A percentile compares a stretch with the other conserved stretches of the same genome.
phyloP scores from a whole-genome alignment of 2,797 vertebrate species.

The Chaetodon trifasciatus region DNA sequence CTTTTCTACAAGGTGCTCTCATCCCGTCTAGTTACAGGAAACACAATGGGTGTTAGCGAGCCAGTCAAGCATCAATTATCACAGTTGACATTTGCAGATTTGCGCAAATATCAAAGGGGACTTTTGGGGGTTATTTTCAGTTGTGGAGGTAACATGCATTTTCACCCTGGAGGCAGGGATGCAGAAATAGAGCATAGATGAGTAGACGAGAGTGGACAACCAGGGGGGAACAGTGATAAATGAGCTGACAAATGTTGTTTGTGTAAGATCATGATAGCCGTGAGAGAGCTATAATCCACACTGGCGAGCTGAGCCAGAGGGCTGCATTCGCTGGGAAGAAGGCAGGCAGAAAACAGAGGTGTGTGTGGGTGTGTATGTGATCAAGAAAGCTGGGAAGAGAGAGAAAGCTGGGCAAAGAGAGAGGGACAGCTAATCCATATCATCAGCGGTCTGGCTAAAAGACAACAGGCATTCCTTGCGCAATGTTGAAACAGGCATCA shows the following conservation, averaged over 20 bases:
- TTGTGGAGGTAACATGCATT: conserved; percentile 72
- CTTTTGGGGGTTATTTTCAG: conserved; percentile 75
- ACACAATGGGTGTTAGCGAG: conserved; percentile 40
- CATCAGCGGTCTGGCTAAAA: conserved; percentile 55
- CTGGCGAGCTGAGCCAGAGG: conserved; percentile 69
- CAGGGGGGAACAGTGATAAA: conserved; percentile 84
- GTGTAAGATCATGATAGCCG: conserved; percentile 85
- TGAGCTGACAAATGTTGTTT: conserved; percentile 89
- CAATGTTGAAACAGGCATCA: conserved; percentile 51
- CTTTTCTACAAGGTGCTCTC: conserved; percentile 24
- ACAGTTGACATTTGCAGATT: conserved; percentile 72
- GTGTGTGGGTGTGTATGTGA: conserved; percentile 9
- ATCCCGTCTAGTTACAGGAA: conserved; percentile 34
- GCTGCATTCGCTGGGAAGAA: conserved; percentile 43
- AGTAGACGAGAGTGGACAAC: conserved; percentile 83
- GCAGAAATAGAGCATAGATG: conserved; percentile 82
- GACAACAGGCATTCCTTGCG: conserved; percentile 43
- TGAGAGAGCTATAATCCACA: conserved; percentile 84
- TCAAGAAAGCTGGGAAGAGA: conserved; percentile 29
- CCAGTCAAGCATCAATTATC: conserved; percentile 66
- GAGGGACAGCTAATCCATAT: conserved; percentile 67
- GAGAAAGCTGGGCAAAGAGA: conserved; percentile 33
- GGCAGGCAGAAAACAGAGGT: conserved; percentile 56
- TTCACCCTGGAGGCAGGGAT: conserved; percentile 77
- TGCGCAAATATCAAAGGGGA: conserved; percentile 74